A percentile compares a stretch with the other conserved stretches of the same genome.
Evolutionary conservation across 2,113 vertebrate genomes (phyloP).

Genomic region (Hippocampus zosterae): DNA sequence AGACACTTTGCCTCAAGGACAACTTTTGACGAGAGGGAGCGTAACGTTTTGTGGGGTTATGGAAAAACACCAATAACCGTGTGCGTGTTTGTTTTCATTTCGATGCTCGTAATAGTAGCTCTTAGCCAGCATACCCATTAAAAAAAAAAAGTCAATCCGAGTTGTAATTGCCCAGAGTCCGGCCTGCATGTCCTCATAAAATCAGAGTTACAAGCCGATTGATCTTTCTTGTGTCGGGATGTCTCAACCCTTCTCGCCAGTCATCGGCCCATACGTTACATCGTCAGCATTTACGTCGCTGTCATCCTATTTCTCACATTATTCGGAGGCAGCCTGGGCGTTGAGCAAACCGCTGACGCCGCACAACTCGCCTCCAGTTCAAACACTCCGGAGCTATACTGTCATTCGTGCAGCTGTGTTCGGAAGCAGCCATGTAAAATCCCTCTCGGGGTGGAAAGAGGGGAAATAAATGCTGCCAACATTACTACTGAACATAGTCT

Average conservation of each 20-base stretch:
- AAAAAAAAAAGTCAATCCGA: not conserved
- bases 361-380: not conserved
- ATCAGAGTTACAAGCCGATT: slow-evolving; percentile 23
- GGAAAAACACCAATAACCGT: slow-evolving; percentile 25
- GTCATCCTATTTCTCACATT: not conserved
- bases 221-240: not conserved
- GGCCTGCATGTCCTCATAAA: slow-evolving; percentile 21
- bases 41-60: slow-evolving; percentile 5
- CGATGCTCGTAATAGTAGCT: not conserved
- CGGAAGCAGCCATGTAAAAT: not conserved
- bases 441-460: not conserved
- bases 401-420: slow-evolving; percentile 1
- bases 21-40: slow-evolving; percentile 16
- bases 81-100: slow-evolving; percentile 18
- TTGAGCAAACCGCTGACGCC: not conserved
- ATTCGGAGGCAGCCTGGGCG: not conserved
- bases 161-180: not conserved
- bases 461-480: not conserved
- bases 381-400: not conserved
- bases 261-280: not conserved
- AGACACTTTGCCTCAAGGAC: slow-evolving; percentile 28
- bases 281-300: not conserved
- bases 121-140: not conserved
- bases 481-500: not conserved
- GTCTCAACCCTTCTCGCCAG: not conserved